phyloP scores from a whole-genome alignment of 2,888 invertebrate genomes.

The Cylindroiulus punctatus region DNA sequence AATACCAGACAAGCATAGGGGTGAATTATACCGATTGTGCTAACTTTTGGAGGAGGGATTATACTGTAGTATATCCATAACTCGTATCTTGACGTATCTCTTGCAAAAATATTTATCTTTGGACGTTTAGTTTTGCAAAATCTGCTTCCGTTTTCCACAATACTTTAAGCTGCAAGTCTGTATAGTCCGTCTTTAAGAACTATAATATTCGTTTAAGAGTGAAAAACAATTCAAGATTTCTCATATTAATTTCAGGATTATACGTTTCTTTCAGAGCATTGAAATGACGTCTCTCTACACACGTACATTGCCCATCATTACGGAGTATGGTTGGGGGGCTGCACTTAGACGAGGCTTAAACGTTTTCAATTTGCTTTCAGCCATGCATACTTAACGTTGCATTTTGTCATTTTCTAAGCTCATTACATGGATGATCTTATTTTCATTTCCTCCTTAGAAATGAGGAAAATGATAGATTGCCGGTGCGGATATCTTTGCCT shows the following conservation, averaged over 20 bases:
- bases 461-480: constrained; percentile 23
- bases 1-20: too few species aligned
- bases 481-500: neutral
- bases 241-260: constrained; percentile 5
- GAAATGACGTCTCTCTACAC: neutral
- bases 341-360: constrained; percentile 29
- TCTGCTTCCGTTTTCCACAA: neutral
- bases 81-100: too few species aligned
- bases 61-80: too few species aligned
- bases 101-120: too few species aligned
- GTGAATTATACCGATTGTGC: too few species aligned
- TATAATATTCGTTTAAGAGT: neutral
- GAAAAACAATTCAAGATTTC: neutral
- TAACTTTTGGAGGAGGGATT: too few species aligned
- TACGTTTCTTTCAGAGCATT: neutral
- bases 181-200: neutral
- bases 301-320: neutral
- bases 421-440: constrained; percentile 29
- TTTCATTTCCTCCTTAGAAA: neutral
- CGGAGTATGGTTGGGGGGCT: neutral
- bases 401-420: constrained; percentile 34
- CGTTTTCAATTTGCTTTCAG: constrained; percentile 20
- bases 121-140: neutral
- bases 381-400: constrained; percentile 34
- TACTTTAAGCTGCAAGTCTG: too few species aligned